These are phyloP conservation scores for Hypomesus transpacificus DNA, from an alignment of 2,113 vertebrate species.

Conservation along the genomic window DNA sequence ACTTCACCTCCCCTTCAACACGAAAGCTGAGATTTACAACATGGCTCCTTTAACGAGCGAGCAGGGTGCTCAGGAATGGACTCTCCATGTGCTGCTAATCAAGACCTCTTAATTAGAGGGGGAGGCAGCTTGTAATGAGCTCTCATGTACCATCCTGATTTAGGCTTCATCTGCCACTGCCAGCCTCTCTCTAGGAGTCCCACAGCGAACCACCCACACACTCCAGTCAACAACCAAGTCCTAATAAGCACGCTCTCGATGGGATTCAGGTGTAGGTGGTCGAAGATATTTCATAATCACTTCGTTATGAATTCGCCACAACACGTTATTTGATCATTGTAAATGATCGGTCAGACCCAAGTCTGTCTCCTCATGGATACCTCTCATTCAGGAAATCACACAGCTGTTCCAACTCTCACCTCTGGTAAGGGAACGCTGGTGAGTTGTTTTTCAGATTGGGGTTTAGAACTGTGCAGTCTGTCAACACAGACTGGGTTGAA, in stretches of 20 bases:
- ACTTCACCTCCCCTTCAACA: constrained; percentile 24
- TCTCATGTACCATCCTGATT: constrained; percentile 45
- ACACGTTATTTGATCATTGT: too few relatives aligned
- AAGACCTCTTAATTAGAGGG: constrained; percentile 66
- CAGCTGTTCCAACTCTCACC: not conserved
- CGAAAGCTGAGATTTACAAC: constrained; percentile 46
- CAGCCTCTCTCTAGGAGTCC: not conserved
- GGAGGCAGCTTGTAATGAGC: constrained; percentile 59
- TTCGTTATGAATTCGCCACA: too few relatives aligned
- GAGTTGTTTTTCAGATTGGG: not conserved
- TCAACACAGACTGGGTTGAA: too few relatives aligned
- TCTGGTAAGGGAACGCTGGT: not conserved
- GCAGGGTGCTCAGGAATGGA: constrained; percentile 35
- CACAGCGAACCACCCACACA: not conserved
- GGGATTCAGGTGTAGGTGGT: too few relatives aligned
- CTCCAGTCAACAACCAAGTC: not conserved
- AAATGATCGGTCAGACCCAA: too few relatives aligned
- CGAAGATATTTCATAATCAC: too few relatives aligned
- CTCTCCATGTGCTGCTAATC: constrained; percentile 65
- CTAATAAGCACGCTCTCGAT: too few relatives aligned
- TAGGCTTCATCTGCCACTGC: constrained; percentile 36
- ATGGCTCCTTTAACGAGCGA: constrained; percentile 50
- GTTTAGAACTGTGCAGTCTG: too few relatives aligned
- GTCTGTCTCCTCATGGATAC: not conserved
- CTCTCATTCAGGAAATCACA: not conserved